Conservation (phyloP, 2,888 invertebrate genomes). For the Sclerodermus sp. region DNA sequence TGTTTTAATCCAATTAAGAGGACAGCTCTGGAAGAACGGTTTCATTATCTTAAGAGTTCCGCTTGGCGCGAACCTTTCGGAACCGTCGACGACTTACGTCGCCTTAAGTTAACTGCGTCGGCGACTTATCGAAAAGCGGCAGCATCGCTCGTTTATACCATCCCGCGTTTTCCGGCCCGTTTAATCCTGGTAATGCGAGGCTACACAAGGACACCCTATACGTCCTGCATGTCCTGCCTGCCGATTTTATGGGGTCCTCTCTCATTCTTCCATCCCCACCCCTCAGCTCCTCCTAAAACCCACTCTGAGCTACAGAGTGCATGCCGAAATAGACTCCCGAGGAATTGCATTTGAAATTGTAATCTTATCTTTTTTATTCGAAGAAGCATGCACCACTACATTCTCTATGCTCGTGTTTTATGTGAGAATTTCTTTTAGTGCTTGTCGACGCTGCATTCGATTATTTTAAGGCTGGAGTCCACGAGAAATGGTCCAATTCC, state of each 20-base stretch:
- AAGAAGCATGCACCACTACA: neutral
- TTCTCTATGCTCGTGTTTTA: neutral
- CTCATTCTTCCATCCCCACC: neutral
- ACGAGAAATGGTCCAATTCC: no score
- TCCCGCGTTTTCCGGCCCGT: constrained; percentile 36
- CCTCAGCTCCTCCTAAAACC: constrained; percentile 1
- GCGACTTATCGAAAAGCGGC: constrained; percentile 21
- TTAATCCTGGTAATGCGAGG: constrained; percentile 46
- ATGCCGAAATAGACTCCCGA: constrained; percentile 9
- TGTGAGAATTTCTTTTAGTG: constrained; percentile 5
- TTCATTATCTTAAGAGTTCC: constrained; percentile 48
- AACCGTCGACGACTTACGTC: no score
- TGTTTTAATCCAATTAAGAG: constrained; percentile 40
- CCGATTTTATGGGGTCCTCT: constrained; percentile 39
- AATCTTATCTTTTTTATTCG: constrained; percentile 29
- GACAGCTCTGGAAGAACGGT: constrained; percentile 23
- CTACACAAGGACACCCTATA: neutral
- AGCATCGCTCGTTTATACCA: neutral
- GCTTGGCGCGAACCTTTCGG: neutral
- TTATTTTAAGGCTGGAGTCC: no score
- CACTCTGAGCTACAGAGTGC: constrained; percentile 18
- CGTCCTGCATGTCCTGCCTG: neutral
- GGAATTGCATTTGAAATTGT: constrained; percentile 56
- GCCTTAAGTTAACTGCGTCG: neutral
- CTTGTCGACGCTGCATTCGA: no score